Base-by-base conservation (phyloP, 2,888 invertebrate genomes). In the Parelbella ahira region DNA sequence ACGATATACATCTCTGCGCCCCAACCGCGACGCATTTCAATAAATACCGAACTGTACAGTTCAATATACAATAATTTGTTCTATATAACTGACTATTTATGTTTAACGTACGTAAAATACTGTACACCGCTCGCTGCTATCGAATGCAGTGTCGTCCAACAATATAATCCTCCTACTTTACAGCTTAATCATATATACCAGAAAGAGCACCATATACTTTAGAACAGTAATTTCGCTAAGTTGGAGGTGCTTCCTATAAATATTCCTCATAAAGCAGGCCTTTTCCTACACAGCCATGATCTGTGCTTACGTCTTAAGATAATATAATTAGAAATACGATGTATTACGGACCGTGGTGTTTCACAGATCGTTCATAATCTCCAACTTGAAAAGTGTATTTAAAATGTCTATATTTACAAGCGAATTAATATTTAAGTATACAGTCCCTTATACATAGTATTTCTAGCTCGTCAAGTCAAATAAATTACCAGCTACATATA, bases 1-100 rank as follows among this genome's bases (percentile, higher is more conserved):
- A 37, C 20, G 27, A 28, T 28, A 18, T n/a, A 27, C 34, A 8
- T 25, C 25, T 36, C 18, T n/a, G n/a, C n/a, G n/a, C n/a, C n/a
- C n/a, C n/a, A n/a, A n/a, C n/a, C n/a, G n/a, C n/a, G n/a, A n/a
- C n/a, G n/a, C n/a, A n/a, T n/a, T n/a, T n/a, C n/a, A n/a, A n/a
- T n/a, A n/a, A n/a, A n/a, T n/a, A n/a, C n/a, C n/a, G n/a, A 39
- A 39, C 39, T 39, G 39, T 39, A 39, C 7, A 39, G 32, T 39
- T 36, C 4, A 24, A n/a, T 37, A 30, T 21, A 29, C 24, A 30
- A 30, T 29, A 29, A 29, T 38, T 38, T 38, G 38, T 38, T 30
- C 38, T 38, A 38, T 38, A 18, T 24, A 36, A 34, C 2, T 29
- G 11, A n/a, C n/a, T n/a, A n/a, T n/a, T n/a, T n/a, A n/a, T n/a